phyloP scores from a whole-genome alignment of 1,140 invertebrate genomes.

The Drosophila funebris region DNA sequence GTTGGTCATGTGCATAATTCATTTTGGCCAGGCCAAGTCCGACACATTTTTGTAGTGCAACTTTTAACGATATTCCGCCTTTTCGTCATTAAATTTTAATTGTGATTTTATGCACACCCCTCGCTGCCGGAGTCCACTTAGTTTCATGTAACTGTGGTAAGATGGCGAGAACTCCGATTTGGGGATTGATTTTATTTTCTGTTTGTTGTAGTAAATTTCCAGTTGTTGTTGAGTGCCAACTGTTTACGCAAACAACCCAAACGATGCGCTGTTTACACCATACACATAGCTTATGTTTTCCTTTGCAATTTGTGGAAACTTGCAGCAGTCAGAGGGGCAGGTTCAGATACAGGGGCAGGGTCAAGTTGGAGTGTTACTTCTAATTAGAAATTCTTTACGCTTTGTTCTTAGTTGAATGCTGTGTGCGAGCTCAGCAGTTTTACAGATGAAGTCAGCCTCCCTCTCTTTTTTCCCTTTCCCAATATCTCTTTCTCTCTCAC shows the following conservation, averaged over 20 bases:
- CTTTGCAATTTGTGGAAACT: slow-evolving; percentile 74
- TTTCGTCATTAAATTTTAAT: slow-evolving; percentile 82
- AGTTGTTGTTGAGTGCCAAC: slow-evolving; percentile 61
- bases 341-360: neutral
- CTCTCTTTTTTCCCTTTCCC: slow-evolving; percentile 4
- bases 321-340: slow-evolving; percentile 21
- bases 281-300: slow-evolving; percentile 71
- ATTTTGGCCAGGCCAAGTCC: slow-evolving; percentile 37
- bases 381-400: slow-evolving; percentile 78
- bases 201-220: slow-evolving; percentile 1
- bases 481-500: neutral
- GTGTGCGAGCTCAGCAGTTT: slow-evolving; percentile 2
- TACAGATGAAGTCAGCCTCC: slow-evolving; percentile 1
- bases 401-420: slow-evolving; percentile 40
- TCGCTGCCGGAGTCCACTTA: neutral
- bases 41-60: slow-evolving; percentile 21
- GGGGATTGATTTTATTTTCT: slow-evolving; percentile 5
- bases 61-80: slow-evolving; percentile 68
- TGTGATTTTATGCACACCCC: slow-evolving; percentile 66
- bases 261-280: slow-evolving; percentile 56
- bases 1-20: slow-evolving; percentile 67
- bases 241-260: slow-evolving; percentile 72
- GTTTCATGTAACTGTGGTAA: neutral
- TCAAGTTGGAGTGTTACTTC: slow-evolving; percentile 65
- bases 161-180: slow-evolving; percentile 1